Conservation (phyloP, 2,888 invertebrate species). For the Lamellibrachia columna region DNA sequence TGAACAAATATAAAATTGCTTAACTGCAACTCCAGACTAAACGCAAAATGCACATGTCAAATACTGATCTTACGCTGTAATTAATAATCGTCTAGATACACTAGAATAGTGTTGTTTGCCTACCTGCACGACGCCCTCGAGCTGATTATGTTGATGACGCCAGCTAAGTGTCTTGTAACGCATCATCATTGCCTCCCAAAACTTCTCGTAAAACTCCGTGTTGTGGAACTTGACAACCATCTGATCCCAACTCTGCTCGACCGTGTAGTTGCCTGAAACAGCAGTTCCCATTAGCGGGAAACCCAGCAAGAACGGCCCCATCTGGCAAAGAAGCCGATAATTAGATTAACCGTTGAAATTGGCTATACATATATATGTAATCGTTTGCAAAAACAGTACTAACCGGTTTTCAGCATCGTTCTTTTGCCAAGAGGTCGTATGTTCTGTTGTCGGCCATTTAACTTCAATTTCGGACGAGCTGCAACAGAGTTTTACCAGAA, state of each 20-base stretch:
- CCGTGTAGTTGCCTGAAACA: constrained; percentile 37
- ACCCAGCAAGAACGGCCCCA: not conserved
- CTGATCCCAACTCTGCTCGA: constrained; percentile 37
- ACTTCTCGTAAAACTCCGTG: constrained; percentile 32
- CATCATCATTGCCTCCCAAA: constrained; percentile 28
- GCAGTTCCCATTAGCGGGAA: not conserved
- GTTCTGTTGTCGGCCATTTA: constrained; percentile 17
- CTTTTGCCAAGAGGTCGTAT: constrained; percentile 33
- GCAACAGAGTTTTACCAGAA: not conserved
- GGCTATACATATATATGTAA: not conserved
- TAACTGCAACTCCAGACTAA: too few species aligned
- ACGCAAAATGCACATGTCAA: too few species aligned
- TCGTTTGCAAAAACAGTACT: not conserved
- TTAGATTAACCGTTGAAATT: not conserved
- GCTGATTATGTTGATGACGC: constrained; percentile 26
- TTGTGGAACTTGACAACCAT: constrained; percentile 35
- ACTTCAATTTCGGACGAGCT: constrained; percentile 17
- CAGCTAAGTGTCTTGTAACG: constrained; percentile 28
- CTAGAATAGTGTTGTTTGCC: not conserved
- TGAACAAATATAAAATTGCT: too few species aligned
- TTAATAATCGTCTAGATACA: too few species aligned
- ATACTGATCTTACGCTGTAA: too few species aligned
- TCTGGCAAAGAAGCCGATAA: not conserved
- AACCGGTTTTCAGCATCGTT: constrained; percentile 36
- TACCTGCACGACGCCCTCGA: constrained; percentile 24